Evolutionary conservation across 2,888 invertebrate species (phyloP).

Genomic region (Stenurella melanura): DNA sequence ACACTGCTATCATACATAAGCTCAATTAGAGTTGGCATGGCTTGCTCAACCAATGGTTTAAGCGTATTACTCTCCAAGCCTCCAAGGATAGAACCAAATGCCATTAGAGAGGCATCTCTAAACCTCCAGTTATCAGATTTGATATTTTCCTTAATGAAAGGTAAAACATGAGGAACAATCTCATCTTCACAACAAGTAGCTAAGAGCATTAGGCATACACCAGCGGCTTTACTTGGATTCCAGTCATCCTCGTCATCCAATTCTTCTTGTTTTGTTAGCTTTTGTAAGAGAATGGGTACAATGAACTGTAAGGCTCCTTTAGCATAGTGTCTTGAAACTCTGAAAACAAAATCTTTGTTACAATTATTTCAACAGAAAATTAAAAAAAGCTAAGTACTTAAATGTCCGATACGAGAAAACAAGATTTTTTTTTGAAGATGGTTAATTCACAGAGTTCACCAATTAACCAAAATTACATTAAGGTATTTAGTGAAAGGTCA

Average conservation of each 20-base stretch:
- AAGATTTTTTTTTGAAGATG: no score
- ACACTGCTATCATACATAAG: constrained; percentile 96
- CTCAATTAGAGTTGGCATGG: constrained; percentile 96
- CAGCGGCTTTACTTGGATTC: constrained; percentile 99
- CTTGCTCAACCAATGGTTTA: constrained; percentile 95
- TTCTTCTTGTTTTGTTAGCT: constrained; percentile 97
- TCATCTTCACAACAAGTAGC: constrained; percentile 98
- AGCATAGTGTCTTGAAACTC: constrained; percentile 97
- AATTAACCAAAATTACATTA: no score
- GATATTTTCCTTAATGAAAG: constrained; percentile 97
- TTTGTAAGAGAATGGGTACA: constrained; percentile 94
- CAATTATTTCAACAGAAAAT: neutral
- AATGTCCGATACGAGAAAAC: no score
- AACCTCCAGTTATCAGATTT: constrained; percentile 92
- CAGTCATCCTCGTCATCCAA: constrained; percentile 99
- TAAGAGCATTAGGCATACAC: constrained; percentile 98
- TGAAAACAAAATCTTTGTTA: constrained; percentile 59
- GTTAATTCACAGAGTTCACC: no score
- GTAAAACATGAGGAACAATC: constrained; percentile 91
- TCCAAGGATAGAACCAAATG: constrained; percentile 90
- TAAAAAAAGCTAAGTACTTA: no score
- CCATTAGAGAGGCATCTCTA: constrained; percentile 97
- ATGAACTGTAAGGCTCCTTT: constrained; percentile 97
- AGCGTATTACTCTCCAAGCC: constrained; percentile 91
- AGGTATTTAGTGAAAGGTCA: no score